A percentile compares a stretch with the other conserved stretches of the same genome.
Evolutionary conservation across 1,140 invertebrate genomes (phyloP).

Genomic region (Drosophila asahinai): DNA sequence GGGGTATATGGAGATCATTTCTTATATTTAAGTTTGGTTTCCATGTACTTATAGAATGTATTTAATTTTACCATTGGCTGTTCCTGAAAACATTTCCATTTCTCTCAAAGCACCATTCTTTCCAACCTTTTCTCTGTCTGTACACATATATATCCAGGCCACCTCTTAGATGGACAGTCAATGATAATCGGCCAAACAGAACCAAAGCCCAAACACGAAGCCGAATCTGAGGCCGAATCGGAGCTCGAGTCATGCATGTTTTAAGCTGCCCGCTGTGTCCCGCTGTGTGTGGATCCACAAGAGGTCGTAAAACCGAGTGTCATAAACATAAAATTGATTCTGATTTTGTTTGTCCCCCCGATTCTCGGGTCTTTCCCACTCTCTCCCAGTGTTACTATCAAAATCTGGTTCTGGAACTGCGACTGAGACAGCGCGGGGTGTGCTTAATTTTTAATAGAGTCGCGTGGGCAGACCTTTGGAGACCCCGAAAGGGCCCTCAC

Average conservation of each 20-base stretch:
- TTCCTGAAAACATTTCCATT: background rate
- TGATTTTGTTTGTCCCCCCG: conserved; percentile 47
- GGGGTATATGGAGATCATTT: no score
- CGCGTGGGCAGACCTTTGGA: conserved; percentile 54
- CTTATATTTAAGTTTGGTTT: no score
- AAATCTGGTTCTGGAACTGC: conserved; percentile 33
- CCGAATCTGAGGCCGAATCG: conserved; percentile 14
- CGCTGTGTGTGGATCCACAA: conserved; percentile 31
- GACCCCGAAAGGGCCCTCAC: conserved; percentile 1
- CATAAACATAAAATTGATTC: conserved; percentile 80
- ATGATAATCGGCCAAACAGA: conserved; percentile 35
- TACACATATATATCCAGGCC: conserved; percentile 18
- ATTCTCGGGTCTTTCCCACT: conserved; percentile 53
- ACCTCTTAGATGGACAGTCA: conserved; percentile 37
- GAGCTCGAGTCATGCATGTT: conserved; percentile 28
- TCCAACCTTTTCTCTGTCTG: background rate
- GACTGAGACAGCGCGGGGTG: conserved; percentile 2
- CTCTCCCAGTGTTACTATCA: conserved; percentile 19
- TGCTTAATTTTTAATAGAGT: conserved; percentile 54
- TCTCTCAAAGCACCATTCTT: no score
- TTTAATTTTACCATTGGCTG: no score
- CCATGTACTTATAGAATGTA: no score
- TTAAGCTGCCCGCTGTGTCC: conserved; percentile 45
- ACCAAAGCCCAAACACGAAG: conserved; percentile 19
- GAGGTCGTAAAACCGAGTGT: conserved; percentile 53